Base-by-base conservation (phyloP, 2,113 vertebrate genomes). In the Neolamprologus longior region DNA sequence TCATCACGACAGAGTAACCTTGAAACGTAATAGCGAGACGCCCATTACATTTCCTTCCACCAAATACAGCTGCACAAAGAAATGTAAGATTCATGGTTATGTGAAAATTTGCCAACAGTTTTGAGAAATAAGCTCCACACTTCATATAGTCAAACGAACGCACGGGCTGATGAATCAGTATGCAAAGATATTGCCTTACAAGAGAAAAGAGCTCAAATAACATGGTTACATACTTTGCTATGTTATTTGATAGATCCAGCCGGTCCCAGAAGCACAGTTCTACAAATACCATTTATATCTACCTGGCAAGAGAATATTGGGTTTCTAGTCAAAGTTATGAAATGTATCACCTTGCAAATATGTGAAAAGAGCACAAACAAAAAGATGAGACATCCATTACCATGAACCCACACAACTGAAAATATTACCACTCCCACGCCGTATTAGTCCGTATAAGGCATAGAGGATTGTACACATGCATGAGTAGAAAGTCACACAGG, bases 341-440 rank as follows among this genome's bases (percentile, higher is more conserved):
- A 94, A 95, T 84, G 84, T 88, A 92, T 94, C 89, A 87, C 86
- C 84, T 94, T 90, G 91, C 90, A 95, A 93, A 93, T 90, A 93
- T 91, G 91, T 92, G 85, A 88, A 91, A 95, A 93, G 61, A 83
- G 85, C 87, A 90, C 90, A 93, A 90, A 94, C 89, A 93, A 92
- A 93, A 92, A 92, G 92, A 93, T 92, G 92, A 93, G 85, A 93
- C 80, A 90, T 90, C 85, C 84, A 93, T 94, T 94, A 93, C 86
- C 83, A 87, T 52, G 61, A 94, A 82, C 94, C 85, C 91, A 93
- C 93, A 91, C 85, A 68, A 89, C 37, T 86, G 84, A 92, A 90
- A 92, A 88, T 90, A 92, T 91, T 88, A 92, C 90, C 85, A 81
- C 90, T 90, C 93, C 89, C 88, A 94, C 92, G 31, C 86, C 86